Evolutionary conservation across 2,113 vertebrate species (phyloP).

Genomic region (Phodopus roborovskii): DNA sequence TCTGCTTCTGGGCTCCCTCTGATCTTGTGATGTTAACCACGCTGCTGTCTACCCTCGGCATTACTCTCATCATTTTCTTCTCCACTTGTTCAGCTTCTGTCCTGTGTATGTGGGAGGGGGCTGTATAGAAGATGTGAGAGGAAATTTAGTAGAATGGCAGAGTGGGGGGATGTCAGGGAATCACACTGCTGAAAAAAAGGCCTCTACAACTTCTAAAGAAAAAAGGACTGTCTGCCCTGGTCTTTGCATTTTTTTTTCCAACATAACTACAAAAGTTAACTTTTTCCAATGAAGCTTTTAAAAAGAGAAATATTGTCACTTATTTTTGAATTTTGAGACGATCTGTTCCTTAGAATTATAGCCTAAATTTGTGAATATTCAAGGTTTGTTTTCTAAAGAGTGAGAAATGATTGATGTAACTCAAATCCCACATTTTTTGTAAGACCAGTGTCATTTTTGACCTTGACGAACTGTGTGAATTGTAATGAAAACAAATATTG

Average conservation of each 20-base stretch:
- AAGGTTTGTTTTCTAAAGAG: slow-evolving; percentile 70
- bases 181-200: slow-evolving; percentile 76
- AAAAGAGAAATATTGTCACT: slow-evolving; percentile 55
- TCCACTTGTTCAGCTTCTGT: slow-evolving; percentile 83
- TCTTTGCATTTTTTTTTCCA: slow-evolving; percentile 78
- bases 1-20: slow-evolving; percentile 87
- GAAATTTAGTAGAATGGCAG: slow-evolving; percentile 78
- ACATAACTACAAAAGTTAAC: slow-evolving; percentile 77
- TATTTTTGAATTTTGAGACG: slow-evolving; percentile 64
- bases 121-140: slow-evolving; percentile 72
- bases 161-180: slow-evolving; percentile 79
- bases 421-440: slow-evolving; percentile 65
- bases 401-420: slow-evolving; percentile 65
- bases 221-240: slow-evolving; percentile 71
- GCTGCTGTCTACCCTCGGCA: slow-evolving; percentile 82
- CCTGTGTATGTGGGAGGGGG: slow-evolving; percentile 74
- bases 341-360: slow-evolving; percentile 1
- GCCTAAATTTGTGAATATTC: slow-evolving; percentile 65
- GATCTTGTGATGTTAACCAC: slow-evolving; percentile 83
- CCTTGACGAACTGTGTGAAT: slow-evolving; percentile 71
- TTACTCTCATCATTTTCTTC: slow-evolving; percentile 84
- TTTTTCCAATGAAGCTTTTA: slow-evolving; percentile 68
- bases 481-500: slow-evolving; percentile 77
- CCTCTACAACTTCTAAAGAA: slow-evolving; percentile 75
- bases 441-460: slow-evolving; percentile 71